Base-by-base conservation (phyloP, 2,888 invertebrate species). In the Cinara cedri region DNA sequence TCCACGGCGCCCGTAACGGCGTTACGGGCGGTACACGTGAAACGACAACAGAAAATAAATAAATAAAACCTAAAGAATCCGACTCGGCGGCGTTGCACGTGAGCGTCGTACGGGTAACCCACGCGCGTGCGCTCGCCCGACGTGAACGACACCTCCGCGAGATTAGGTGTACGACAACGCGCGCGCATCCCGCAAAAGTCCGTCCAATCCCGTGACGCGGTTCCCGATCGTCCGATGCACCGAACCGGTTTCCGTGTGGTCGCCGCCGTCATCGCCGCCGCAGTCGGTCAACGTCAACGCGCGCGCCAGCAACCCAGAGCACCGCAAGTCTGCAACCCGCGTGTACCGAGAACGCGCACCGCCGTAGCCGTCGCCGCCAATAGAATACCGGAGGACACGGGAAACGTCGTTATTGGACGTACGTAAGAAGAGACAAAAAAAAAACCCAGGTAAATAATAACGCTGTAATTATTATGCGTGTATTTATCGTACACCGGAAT, bases 181-280 rank as follows among this genome's bases (percentile, higher is more conserved):
- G 24, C 55, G 57, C 71, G 57, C 57, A 44, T 55, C 57, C n/a
- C 24, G 13, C 24, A 9, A 10, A 24, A 14, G 54, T 44, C 42
- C 44, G 24, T 57, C 57, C 57, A 44, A 71, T 57, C 72, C 57
- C 46, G 71, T 6, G 55, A 24, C 71, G 55, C 11, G 55, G 21
- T 44, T 44, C 1, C n/a, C 57, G 57, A 72, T 57, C 57, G 24
- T 24, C 60, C 55, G 72, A 26, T 34, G 62, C 46, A 63, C 51
- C 74, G 21, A 74, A 74, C 74, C 51, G 62, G 74, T 74, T 74
- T 54, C 63, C 51, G 74, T 51, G 74, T 63, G 19, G 34, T 49
- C 34, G 62, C 72, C 46, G 11, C 11, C 57, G 72, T 1, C 1
- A 44, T 4, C 46, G 19, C 14, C 34, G 14, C 34, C 34, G 21